Evolutionary conservation across 2,113 vertebrate genomes (phyloP), one percentile per base, ranked within the genome.

Genomic region (Vicugna pacos): DNA sequence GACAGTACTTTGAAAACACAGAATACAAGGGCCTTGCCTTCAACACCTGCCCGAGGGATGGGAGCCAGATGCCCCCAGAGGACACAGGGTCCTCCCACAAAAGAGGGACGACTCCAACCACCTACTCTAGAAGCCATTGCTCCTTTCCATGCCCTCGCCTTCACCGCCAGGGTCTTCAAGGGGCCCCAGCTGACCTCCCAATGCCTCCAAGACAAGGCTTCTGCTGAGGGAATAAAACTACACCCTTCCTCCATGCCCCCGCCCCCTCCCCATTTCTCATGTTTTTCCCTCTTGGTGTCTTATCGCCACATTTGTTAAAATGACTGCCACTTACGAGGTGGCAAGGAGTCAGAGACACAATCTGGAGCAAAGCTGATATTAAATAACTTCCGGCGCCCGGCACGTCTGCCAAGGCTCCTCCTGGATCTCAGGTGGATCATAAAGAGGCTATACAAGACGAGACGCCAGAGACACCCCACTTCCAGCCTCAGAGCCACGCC

Each of bases 361-460:
- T 96, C 96, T 95, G 96, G 96, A 97, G 89, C 86, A 62, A 94
- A 89, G 93, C 96, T 92, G 97, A 94, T 62, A 89, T 82, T 91
- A 76, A 96, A 70, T 89, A 80, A 86, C 93, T 89, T 69, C 86
- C 96, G 54, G 82, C 67, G 77, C 89, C 73, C 35, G 69, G 84
- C 64, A 13, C 0, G 22, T 35, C 94, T 85, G 93, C 94, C 93
- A 69, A 7, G 1, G 0, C 67, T 73, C 64, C 85, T 70, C 93
- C 89, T 24, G 91, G 35, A 70, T 86, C 81, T 64, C 91, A 96
- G 95, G 91, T 93, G 73, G 15, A 8, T 10, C 16, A 58, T 6
- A 19, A 88, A 77, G 83, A 92, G 38, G 81, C 42, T n/a, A 4
- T 52, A 14, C 13, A 20, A 54, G 81, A 35, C 3, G 1, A 50